phyloP scores from a whole-genome alignment of 2,888 invertebrate genomes.

The Caenorhabditis sp. region DNA sequence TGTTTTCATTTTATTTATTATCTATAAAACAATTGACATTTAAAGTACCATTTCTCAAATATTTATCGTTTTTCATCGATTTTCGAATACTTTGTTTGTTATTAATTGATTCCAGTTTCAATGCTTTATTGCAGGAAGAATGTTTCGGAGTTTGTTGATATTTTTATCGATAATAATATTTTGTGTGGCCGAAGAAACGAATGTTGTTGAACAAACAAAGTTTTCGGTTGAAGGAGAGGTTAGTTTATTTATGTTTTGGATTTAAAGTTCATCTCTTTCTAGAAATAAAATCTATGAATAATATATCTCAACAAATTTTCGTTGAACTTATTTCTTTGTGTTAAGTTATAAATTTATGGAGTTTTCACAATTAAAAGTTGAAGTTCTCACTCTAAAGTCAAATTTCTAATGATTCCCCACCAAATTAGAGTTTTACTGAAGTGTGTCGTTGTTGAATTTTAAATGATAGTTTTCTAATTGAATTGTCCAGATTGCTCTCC shows the following conservation, averaged over 20 bases:
- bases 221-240: conserved; percentile 41
- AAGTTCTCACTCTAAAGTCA: too few species aligned
- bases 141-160: neutral
- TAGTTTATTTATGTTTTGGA: neutral
- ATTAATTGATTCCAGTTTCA: neutral
- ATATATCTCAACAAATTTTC: too few species aligned
- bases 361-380: too few species aligned
- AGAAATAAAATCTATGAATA: neutral
- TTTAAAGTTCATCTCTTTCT: neutral
- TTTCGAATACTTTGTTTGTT: neutral
- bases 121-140: neutral
- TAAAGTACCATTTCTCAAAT: neutral
- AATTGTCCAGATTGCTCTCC: conserved; percentile 48
- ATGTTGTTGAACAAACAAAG: conserved; percentile 8
- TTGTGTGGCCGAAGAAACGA: conserved; percentile 13
- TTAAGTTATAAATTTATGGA: too few species aligned
- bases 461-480: neutral
- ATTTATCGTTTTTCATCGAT: neutral
- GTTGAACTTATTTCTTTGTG: too few species aligned
- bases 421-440: too few species aligned
- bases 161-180: neutral
- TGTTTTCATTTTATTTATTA: neutral
- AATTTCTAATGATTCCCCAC: too few species aligned
- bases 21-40: too few species aligned
- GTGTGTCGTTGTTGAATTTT: too few species aligned